Evolutionary conservation across 2,797 vertebrate genomes (phyloP).

Genomic region (Oreochromis mossambicus): DNA sequence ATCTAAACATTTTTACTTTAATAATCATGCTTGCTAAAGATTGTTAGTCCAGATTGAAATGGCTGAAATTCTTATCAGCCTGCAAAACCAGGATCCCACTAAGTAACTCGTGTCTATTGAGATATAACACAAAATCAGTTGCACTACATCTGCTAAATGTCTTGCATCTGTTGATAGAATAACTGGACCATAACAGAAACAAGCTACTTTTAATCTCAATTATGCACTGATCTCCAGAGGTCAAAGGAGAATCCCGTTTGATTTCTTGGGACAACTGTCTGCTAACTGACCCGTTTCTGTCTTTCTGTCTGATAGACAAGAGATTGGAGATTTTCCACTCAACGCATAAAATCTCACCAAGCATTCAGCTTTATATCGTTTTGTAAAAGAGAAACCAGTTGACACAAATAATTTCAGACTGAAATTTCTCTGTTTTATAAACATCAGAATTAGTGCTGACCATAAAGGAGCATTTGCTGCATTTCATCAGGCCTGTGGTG

Average conservation of each 20-base stretch:
- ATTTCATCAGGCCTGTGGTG: background rate
- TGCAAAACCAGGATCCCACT: background rate
- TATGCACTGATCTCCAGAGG: conserved; percentile 28
- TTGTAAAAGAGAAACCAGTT: background rate
- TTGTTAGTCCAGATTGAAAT: background rate
- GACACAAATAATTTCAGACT: background rate
- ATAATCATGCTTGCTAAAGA: background rate
- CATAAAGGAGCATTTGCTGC: background rate
- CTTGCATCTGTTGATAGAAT: background rate
- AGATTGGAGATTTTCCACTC: background rate
- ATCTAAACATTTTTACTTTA: background rate
- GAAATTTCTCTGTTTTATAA: background rate
- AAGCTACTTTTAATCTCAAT: conserved; percentile 19
- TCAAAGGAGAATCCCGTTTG: conserved; percentile 28
- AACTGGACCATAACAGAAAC: background rate
- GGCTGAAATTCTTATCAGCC: background rate
- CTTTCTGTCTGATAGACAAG: background rate
- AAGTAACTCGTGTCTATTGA: background rate
- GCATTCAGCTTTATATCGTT: background rate
- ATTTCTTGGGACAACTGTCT: background rate
- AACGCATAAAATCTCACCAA: background rate
- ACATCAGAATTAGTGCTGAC: background rate
- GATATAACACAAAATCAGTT: background rate
- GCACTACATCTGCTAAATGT: background rate
- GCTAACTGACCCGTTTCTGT: background rate